These are phyloP conservation scores for Iselma pallidipennis DNA, from an alignment of 2,888 invertebrate genomes.

Conservation along the genomic window DNA sequence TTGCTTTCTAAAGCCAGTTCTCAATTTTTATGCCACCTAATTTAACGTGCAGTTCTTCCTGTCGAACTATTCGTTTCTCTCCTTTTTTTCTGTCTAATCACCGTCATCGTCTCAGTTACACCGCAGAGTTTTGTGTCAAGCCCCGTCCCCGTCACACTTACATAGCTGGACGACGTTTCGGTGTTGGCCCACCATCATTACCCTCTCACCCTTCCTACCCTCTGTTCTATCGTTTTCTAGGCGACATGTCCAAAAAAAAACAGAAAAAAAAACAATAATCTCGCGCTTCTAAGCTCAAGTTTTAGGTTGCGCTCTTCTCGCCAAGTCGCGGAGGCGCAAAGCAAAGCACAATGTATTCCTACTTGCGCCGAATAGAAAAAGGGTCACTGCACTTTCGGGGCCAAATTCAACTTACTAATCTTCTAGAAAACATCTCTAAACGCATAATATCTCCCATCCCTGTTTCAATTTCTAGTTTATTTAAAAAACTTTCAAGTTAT, in stretches of 20 bases:
- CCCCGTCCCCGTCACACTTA: neutral
- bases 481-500: neutral
- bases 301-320: slow-evolving; percentile 16
- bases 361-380: slow-evolving; percentile 49
- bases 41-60: neutral
- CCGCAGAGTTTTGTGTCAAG: slow-evolving; percentile 2
- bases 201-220: neutral
- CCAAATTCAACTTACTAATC: slow-evolving; percentile 50
- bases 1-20: neutral
- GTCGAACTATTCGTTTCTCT: neutral
- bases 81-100: neutral
- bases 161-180: slow-evolving; percentile 1
- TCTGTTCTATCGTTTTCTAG: neutral
- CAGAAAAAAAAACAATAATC: neutral
- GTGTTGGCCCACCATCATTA: neutral
- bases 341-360: slow-evolving; percentile 55
- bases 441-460: slow-evolving; percentile 9
- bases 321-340: slow-evolving; percentile 49
- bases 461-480: neutral
- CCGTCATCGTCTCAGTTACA: neutral
- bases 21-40: neutral
- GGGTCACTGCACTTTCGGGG: slow-evolving; percentile 54
- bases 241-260: neutral
- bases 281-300: neutral
- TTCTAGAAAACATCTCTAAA: slow-evolving; percentile 37